phyloP scores from a whole-genome alignment of 92 coral and sea anemone species.

The Epizoanthus ramosus region DNA sequence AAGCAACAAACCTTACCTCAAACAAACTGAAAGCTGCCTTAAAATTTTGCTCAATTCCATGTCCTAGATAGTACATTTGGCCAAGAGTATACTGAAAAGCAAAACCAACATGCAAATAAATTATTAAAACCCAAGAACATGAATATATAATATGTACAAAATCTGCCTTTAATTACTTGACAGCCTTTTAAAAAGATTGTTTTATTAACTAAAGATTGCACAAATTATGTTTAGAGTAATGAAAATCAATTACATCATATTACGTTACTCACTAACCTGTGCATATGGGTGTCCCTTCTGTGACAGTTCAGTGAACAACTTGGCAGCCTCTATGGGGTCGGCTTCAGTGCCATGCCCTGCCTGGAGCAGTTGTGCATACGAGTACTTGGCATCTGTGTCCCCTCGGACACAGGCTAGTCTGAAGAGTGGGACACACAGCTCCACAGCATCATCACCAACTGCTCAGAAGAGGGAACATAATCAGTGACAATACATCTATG shows the following conservation, averaged over 20 bases:
- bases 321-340: conserved; percentile 90
- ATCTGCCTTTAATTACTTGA: too few species aligned
- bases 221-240: too few species aligned
- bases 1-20: conserved; percentile 59
- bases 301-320: conserved; percentile 83
- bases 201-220: too few species aligned
- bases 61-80: conserved; percentile 89
- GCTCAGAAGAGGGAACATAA: background rate
- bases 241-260: too few species aligned
- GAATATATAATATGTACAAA: too few species aligned
- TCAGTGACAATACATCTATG: conserved; percentile 64
- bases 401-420: conserved; percentile 88
- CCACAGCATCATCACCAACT: conserved; percentile 91
- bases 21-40: conserved; percentile 79
- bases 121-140: background rate
- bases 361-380: conserved; percentile 93
- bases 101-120: background rate
- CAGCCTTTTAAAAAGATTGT: too few species aligned
- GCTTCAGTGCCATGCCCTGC: conserved; percentile 88
- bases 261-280: conserved; percentile 61
- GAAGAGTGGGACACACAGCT: conserved; percentile 88
- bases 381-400: conserved; percentile 87
- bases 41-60: conserved; percentile 85
- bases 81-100: conserved; percentile 87
- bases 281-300: conserved; percentile 96